phyloP scores from a whole-genome alignment of 2,888 invertebrate genomes.

The Acleris emargana region DNA sequence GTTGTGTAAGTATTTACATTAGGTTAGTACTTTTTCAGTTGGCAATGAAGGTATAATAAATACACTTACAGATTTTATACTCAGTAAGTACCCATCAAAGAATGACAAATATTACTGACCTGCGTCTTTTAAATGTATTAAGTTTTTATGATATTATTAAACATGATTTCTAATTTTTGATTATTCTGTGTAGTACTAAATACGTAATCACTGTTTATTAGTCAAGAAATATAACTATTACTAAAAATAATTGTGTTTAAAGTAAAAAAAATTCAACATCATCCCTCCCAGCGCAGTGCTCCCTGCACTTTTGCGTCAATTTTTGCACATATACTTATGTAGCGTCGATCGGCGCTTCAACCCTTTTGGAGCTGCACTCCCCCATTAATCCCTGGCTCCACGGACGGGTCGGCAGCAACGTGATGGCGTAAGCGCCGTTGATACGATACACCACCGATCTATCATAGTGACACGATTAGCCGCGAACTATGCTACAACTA shows the following conservation, averaged over 20 bases:
- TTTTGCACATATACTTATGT: conserved; percentile 33
- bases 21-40: neutral
- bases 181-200: no score
- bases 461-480: conserved; percentile 41
- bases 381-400: neutral
- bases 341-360: conserved; percentile 1
- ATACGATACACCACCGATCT: conserved; percentile 35
- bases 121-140: no score
- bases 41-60: no score
- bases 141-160: no score
- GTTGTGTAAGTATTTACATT: neutral
- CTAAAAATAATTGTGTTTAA: neutral
- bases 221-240: no score
- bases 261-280: conserved; percentile 1
- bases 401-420: neutral
- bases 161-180: no score
- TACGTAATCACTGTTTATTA: no score
- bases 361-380: neutral
- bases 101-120: no score
- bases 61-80: no score
- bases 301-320: conserved; percentile 34
- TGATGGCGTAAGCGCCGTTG: conserved; percentile 10
- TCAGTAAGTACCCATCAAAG: no score
- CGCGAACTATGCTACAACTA: conserved; percentile 5
- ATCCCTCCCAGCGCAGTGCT: conserved; percentile 29